Percentiles rank a stretch among this genome's conserved stretches.
These are phyloP conservation scores for Thomomys bottae DNA, from an alignment of 2,113 vertebrate genomes.

Conservation along the genomic window DNA sequence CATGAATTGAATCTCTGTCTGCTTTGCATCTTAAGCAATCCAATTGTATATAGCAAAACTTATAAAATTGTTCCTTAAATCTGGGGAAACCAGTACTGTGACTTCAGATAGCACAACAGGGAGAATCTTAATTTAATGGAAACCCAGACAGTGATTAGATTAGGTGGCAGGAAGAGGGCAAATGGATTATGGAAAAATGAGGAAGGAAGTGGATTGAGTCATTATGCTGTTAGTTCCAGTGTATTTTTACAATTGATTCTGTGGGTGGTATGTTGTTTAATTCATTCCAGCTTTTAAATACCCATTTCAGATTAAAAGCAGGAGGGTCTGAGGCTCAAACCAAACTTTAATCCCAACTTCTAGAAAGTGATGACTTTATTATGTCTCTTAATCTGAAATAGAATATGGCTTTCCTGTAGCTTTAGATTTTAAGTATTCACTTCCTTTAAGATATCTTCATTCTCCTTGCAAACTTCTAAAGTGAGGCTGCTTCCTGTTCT, in stretches of 20 bases:
- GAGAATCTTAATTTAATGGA: constrained; percentile 66
- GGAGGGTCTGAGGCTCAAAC: constrained; percentile 43
- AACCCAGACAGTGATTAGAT: constrained; percentile 68
- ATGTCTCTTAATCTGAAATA: constrained; percentile 74
- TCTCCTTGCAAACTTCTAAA: constrained; percentile 57
- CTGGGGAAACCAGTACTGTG: constrained; percentile 13
- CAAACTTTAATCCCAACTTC: constrained; percentile 60
- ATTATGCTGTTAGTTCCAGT: constrained; percentile 69
- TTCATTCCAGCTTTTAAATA: constrained; percentile 74
- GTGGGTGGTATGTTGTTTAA: constrained; percentile 75
- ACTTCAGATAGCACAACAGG: constrained; percentile 36
- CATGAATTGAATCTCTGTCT: constrained; percentile 28
- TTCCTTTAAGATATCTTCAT: constrained; percentile 61
- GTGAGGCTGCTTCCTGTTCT: constrained; percentile 52
- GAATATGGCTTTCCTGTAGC: constrained; percentile 62
- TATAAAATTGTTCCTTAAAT: constrained; percentile 39
- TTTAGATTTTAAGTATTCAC: constrained; percentile 56
- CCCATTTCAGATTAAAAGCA: constrained; percentile 74
- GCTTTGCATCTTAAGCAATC: constrained; percentile 41
- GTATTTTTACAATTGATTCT: constrained; percentile 71
- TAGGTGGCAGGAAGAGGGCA: constrained; percentile 69
- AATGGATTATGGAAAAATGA: constrained; percentile 70
- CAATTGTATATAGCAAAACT: constrained; percentile 22
- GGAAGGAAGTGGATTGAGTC: constrained; percentile 74
- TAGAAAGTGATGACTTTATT: constrained; percentile 47